Base-by-base conservation (phyloP, 2,113 vertebrate species). In the Nerophis ophidion region DNA sequence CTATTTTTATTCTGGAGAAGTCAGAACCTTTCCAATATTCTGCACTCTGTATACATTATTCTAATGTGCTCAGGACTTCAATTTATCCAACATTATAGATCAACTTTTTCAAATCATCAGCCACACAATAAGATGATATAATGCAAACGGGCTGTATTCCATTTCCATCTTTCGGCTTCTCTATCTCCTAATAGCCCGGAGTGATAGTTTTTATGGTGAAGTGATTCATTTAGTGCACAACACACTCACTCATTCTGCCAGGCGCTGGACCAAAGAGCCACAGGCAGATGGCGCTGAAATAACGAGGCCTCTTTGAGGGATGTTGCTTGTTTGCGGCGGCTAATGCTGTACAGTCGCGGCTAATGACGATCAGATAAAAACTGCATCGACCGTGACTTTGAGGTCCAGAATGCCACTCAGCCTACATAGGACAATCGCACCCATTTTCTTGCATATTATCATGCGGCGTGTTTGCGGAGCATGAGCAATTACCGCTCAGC, bases 251-350 rank as follows among this genome's bases (percentile, higher is more conserved):
- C 13, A 47, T 50, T 51, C 19, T 33, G 16, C 19, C 33, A 50
- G 16, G 10, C 15, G 12, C 15, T 36, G 14, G n/a, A 14, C 16
- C 15, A 49, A 60, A 58, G 11, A 58, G 35, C 68, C 44, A 40
- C 4, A 14, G 65, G 61, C 57, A 34, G 42, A 61, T 48, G 52
- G 35, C 12, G 46, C 16, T 61, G 48, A 55, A 54, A 57, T 57
- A 59, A 63, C 60, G 45, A 64, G 46, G 50, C 3, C 60, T 51
- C 50, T 50, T 13, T 57, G 56, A 67, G 47, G 57, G 38, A 66
- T 61, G 48, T 15, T 26, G 6, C 38, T 68, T n/a, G 56, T 60
- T 60, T 46, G 16, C 7, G 35, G 13, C 7, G 26, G 26, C 26
- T 2, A 26, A 26, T 26, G 26, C 26, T 26, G 26, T 4, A 5